phyloP scores from a whole-genome alignment of 2,113 vertebrate species.

The Bostrychus sinensis region DNA sequence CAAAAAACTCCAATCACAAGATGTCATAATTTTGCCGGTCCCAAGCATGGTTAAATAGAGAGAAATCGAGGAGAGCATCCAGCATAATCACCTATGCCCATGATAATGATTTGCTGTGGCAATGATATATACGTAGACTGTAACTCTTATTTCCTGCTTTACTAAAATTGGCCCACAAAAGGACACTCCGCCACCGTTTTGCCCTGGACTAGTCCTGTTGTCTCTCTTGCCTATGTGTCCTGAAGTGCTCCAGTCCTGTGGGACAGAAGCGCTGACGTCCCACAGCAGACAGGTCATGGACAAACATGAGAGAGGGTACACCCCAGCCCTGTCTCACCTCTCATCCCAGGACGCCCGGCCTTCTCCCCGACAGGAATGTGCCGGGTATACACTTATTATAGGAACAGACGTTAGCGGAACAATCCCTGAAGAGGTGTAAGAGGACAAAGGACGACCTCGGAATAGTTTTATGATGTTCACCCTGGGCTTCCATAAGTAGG shows the following conservation, averaged over 20 bases:
- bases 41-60: no score
- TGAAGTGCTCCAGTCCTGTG: neutral
- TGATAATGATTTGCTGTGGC: no score
- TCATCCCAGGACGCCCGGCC: neutral
- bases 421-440: slow-evolving; percentile 39
- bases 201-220: neutral
- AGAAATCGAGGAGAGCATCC: no score
- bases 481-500: slow-evolving; percentile 45
- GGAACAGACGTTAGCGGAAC: slow-evolving; percentile 13
- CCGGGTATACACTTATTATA: slow-evolving; percentile 8
- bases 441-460: slow-evolving; percentile 30
- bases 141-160: no score
- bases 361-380: slow-evolving; percentile 18
- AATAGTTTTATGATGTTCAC: slow-evolving; percentile 41
- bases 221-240: slow-evolving; percentile 5
- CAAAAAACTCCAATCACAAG: no score
- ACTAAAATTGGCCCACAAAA: neutral
- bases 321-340: slow-evolving; percentile 3
- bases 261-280: slow-evolving; percentile 12
- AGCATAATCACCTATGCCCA: no score
- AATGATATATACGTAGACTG: no score
- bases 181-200: neutral
- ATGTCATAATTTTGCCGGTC: no score
- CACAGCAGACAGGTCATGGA: neutral
- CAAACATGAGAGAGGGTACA: slow-evolving; percentile 1